These are phyloP conservation scores for Gymnothorax reevesii DNA, from an alignment of 2,797 vertebrate species.

Conservation along the genomic window DNA sequence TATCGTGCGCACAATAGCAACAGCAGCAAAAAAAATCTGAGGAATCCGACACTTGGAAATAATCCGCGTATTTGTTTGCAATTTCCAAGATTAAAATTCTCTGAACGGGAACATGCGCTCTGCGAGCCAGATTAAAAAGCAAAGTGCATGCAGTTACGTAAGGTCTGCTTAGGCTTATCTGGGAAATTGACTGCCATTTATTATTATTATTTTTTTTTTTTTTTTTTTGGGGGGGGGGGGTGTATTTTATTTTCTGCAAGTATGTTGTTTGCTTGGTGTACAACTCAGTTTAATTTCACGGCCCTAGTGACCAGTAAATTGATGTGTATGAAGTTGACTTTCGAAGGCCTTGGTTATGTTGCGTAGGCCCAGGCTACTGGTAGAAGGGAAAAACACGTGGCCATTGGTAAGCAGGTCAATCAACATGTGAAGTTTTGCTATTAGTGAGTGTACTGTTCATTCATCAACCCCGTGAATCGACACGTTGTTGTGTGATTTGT, in stretches of 20 bases:
- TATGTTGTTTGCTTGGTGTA: background rate
- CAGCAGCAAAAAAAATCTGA: slow-evolving; percentile 21
- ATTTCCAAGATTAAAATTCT: slow-evolving; percentile 25
- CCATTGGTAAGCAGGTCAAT: background rate
- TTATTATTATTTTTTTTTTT: background rate
- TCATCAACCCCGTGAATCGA: background rate
- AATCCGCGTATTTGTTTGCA: background rate
- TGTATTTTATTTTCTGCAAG: background rate
- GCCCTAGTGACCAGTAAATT: background rate
- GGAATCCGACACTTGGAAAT: slow-evolving; percentile 51
- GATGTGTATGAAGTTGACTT: background rate
- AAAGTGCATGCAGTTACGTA: slow-evolving; percentile 55
- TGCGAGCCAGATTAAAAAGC: slow-evolving; percentile 57
- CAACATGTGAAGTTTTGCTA: background rate
- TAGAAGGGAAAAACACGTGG: background rate
- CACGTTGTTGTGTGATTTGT: background rate
- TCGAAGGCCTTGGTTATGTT: background rate
- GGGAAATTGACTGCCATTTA: slow-evolving; percentile 1
- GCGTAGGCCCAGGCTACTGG: background rate
- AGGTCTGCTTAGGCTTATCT: slow-evolving; percentile 57
- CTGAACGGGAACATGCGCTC: slow-evolving; percentile 40
- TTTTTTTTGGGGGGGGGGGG: too few species aligned
- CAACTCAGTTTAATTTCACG: background rate
- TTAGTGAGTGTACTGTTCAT: background rate
- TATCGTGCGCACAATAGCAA: background rate